Base-by-base conservation (phyloP, 2,888 invertebrate genomes). In the Euplexia lucipara region DNA sequence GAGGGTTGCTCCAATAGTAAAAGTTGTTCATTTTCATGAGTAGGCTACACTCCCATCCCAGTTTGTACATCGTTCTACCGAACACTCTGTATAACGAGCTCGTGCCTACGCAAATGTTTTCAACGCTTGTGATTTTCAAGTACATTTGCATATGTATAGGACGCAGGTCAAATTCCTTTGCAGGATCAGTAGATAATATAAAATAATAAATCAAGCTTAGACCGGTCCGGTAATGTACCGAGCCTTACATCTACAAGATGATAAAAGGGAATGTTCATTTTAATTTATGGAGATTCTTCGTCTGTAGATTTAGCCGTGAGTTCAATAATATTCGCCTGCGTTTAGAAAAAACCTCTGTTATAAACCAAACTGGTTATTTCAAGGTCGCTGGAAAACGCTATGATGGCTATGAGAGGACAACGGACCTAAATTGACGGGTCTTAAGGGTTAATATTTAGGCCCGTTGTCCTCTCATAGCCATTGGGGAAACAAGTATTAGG, bases 161-260 rank as follows among this genome's bases (percentile, higher is more conserved):
- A 48, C 39, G 32, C 34, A 64, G 59, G 75, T 69, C 52, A 75
- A 60, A 75, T 69, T 75, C 70, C 70, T 58, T 54, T n/a, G 45
- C 34, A 20, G 56, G 70, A 63, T 75, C 47, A 48, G 30, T 44
- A 52, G 56, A 60, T 74, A 74, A 56, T 59, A 62, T 32, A 48
- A 48, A 63, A 69, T 75, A 57, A 53, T 75, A 60, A 60, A 60
- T 75, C 59, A 57, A 32, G 30, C 48, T 48, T 69, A 59, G 54
- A 69, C 54, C 56, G 30, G 72, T 56, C 34, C 22, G 30, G 74
- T 62, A 45, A 47, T 41, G 35, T 54, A 10, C 39, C 12, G 9
- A 20, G 32, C 26, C 26, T 32, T 30, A 16, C 54, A 32, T 26
- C 35, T 56, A 45, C 32, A 44, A 49, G 34, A 56, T 26, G 34